Base-by-base conservation (phyloP, 2,888 invertebrate species). In the Germaria angustata region DNA sequence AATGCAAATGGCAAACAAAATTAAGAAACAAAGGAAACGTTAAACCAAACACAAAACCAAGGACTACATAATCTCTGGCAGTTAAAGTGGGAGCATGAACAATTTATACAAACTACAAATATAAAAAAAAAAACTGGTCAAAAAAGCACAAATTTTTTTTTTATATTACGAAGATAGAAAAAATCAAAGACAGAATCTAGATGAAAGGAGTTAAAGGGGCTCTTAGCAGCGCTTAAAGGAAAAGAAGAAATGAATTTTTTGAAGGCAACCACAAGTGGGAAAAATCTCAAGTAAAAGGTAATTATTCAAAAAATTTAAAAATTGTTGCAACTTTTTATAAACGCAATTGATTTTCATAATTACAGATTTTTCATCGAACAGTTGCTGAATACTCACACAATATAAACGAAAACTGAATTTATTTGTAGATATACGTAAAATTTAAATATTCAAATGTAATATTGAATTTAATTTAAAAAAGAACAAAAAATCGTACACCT, bases 1-100 rank as follows among this genome's bases (percentile, higher is more conserved):
- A 61, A 55, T 24, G 17, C 69, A 80, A 61, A 57, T 28, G n/a
- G 53, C 34, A 46, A 32, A 46, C 15, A 59, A 59, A 13, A 28
- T 13, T 17, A 36, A n/a, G 28, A 28, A 59, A 44, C 41, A 44
- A 61, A 41, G 41, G 41, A 66, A 44, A 57, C 7, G 63, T 32
- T 24, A 41, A 63, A 73, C 39, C 2, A 44, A 53, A 41, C 61
- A 28, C 22, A 78, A 53, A 82, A 82, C 78, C 73, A 82, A 79
- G 81, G 81, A 82, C 81, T 82, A 79, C 77, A 81, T 81, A 81
- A 81, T 81, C 81, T 81, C 81, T 81, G 81, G 78, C 77, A 57
- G 78, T 78, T 72, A 61, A 81, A 81, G 71, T 72, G 77, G 78
- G 78, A 78, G 81, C 77, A 81, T 81, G 78, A 69, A 82, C 46